These are phyloP conservation scores for Pseudochaenichthys georgianus DNA, from an alignment of 2,797 vertebrate species.

Conservation along the genomic window DNA sequence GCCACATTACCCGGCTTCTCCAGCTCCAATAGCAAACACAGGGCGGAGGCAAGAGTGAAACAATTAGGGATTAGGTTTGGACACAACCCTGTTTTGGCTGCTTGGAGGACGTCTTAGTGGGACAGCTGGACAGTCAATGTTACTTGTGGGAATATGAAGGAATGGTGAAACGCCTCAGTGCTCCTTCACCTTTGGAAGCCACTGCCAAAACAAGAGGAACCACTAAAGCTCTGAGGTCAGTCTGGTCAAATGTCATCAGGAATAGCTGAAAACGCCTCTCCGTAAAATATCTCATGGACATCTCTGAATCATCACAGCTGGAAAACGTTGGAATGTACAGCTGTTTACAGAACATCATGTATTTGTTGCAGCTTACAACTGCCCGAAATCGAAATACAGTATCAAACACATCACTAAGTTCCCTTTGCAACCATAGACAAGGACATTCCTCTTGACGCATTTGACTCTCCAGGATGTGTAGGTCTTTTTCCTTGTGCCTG, in stretches of 20 bases:
- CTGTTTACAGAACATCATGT: conserved; percentile 2
- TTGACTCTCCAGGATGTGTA: conserved; percentile 57
- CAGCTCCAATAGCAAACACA: conserved; percentile 36
- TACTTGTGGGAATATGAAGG: conserved; percentile 59
- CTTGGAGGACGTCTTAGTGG: conserved; percentile 49
- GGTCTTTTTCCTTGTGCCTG: conserved; percentile 26
- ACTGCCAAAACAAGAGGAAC: conserved; percentile 67
- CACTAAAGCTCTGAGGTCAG: conserved; percentile 62
- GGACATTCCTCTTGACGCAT: conserved; percentile 39
- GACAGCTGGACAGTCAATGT: conserved; percentile 70
- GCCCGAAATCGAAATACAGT: conserved; percentile 6
- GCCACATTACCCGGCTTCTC: conserved; percentile 31
- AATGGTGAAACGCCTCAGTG: conserved; percentile 54
- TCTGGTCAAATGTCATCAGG: conserved; percentile 44
- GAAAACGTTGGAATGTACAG: background rate
- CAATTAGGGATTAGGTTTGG: conserved; percentile 64
- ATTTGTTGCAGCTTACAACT: conserved; percentile 5
- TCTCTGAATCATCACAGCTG: conserved; percentile 40
- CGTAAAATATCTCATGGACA: conserved; percentile 37
- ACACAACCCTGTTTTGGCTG: conserved; percentile 40
- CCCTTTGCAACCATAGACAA: conserved; percentile 36
- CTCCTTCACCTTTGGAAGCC: conserved; percentile 55
- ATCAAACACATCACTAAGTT: conserved; percentile 18
- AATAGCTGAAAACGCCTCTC: conserved; percentile 54
- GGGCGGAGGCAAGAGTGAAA: conserved; percentile 50